phyloP scores from a whole-genome alignment of 2,113 vertebrate species.

The Microcebus griseorufus region DNA sequence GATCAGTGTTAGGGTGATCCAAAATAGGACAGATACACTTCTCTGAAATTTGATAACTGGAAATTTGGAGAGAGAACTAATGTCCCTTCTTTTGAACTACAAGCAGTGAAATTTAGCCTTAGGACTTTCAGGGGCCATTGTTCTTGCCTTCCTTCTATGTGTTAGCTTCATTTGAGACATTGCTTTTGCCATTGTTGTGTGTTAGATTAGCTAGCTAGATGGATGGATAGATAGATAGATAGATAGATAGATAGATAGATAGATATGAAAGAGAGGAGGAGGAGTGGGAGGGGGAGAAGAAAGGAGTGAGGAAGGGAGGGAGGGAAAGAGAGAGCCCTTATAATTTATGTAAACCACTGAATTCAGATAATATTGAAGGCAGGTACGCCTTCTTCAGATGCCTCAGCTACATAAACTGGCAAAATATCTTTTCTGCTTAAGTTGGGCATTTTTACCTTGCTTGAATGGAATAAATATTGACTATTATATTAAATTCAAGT shows the following conservation, averaged over 20 bases:
- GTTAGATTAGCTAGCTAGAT: neutral
- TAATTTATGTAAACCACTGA: neutral
- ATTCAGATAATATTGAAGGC: neutral
- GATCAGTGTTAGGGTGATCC: neutral
- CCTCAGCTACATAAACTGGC: neutral
- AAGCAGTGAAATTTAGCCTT: neutral
- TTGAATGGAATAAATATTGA: neutral
- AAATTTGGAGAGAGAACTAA: neutral
- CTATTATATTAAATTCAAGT: neutral
- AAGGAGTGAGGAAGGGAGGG: neutral
- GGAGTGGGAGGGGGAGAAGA: neutral
- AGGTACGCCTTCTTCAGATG: neutral
- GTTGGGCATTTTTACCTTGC: rapidly evolving
- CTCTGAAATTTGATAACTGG: neutral
- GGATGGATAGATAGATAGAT: rapidly evolving
- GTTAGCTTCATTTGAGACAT: neutral
- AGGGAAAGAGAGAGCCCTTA: too few relatives aligned
- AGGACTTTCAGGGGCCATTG: neutral
- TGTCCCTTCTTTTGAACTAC: neutral
- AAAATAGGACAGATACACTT: neutral
- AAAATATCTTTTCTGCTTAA: neutral
- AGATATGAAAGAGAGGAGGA: rapidly evolving
- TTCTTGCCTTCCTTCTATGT: neutral
- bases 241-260: neutral
- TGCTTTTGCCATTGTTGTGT: neutral